These are phyloP conservation scores for Volucella inflata DNA, from an alignment of 2,888 invertebrate genomes.

Conservation along the genomic window DNA sequence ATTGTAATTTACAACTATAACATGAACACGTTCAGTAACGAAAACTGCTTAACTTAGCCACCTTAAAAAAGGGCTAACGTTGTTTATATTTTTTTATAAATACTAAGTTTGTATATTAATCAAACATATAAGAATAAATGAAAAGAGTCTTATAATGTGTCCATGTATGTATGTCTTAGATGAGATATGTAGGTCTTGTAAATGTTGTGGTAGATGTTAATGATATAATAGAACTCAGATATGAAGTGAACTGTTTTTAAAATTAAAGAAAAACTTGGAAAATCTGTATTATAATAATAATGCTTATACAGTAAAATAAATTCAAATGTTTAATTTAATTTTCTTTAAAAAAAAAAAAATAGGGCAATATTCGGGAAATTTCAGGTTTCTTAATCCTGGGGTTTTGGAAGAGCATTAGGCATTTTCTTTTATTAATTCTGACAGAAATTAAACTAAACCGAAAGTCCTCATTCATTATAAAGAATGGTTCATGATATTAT, in stretches of 20 bases:
- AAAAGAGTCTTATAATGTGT: constrained; percentile 17
- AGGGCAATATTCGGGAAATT: too few relatives aligned
- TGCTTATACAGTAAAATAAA: background rate
- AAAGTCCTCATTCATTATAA: too few relatives aligned
- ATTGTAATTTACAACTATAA: background rate
- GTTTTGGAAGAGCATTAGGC: too few relatives aligned
- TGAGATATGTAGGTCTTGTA: constrained; percentile 2
- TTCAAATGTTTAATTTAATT: background rate
- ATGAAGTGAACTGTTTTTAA: background rate
- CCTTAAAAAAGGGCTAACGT: background rate
- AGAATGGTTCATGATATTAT: too few relatives aligned
- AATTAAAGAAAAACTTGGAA: constrained; percentile 12
- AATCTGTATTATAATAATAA: background rate
- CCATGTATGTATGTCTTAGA: constrained; percentile 6
- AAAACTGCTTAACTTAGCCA: background rate
- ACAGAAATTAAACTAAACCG: too few relatives aligned
- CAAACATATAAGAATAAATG: background rate
- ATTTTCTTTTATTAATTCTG: too few relatives aligned
- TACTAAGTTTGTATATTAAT: background rate
- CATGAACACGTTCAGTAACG: background rate
- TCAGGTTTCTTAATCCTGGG: too few relatives aligned
- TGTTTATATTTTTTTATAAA: constrained; percentile 21
- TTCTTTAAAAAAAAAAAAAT: too few relatives aligned
- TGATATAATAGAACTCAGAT: constrained; percentile 8
- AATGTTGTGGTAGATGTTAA: constrained; percentile 28